phyloP scores from a whole-genome alignment of 2,797 vertebrate genomes.

The Fundulus diaphanus region DNA sequence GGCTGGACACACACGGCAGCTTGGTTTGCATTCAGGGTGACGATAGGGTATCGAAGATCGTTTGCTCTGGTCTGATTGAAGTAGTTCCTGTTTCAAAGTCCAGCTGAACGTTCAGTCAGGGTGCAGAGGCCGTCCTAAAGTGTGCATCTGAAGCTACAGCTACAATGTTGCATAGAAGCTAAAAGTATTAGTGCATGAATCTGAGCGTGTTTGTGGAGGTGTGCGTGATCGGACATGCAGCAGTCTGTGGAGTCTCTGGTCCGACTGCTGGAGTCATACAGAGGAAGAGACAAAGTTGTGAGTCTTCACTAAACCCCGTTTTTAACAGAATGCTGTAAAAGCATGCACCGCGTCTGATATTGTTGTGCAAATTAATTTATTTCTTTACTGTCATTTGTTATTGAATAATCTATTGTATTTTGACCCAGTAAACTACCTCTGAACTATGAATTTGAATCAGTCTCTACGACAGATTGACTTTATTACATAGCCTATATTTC shows the following conservation, averaged over 20 bases:
- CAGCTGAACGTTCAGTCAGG: slow-evolving; percentile 14
- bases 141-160: background rate
- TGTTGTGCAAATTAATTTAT: background rate
- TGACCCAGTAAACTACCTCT: background rate
- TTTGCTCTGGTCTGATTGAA: slow-evolving; percentile 42
- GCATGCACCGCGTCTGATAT: background rate
- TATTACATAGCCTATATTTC: background rate
- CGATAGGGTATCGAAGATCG: slow-evolving; percentile 34
- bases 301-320: slow-evolving; percentile 61
- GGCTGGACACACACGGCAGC: background rate
- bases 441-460: background rate
- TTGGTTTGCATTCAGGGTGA: background rate
- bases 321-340: background rate
- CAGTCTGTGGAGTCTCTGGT: slow-evolving; percentile 75
- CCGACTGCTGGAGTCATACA: slow-evolving; percentile 86
- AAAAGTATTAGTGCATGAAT: accelerated
- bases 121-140: background rate
- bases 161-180: background rate
- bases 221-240: slow-evolving; percentile 78
- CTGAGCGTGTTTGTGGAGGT: background rate
- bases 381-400: background rate
- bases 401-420: background rate
- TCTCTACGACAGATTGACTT: background rate
- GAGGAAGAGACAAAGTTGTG: slow-evolving; percentile 92
- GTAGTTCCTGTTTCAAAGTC: slow-evolving; percentile 71